Percentiles rank a stretch among this genome's conserved stretches.
These are phyloP conservation scores for Petromus typicus DNA, from an alignment of 2,113 vertebrate genomes.

Conservation along the genomic window DNA sequence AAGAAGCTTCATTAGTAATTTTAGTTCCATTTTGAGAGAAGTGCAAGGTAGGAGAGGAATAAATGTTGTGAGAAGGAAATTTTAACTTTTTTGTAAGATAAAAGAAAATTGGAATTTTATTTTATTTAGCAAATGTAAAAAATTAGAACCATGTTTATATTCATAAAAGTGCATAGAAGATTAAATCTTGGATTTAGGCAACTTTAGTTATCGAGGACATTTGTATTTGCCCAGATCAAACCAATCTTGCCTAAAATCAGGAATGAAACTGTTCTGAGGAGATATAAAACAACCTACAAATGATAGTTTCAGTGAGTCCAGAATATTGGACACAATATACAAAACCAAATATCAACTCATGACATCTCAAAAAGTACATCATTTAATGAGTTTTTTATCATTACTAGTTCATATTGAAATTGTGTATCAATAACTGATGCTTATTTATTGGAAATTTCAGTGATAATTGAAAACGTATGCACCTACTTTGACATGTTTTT, in stretches of 20 bases:
- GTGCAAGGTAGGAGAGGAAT: constrained; percentile 14
- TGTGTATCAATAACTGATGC: background rate
- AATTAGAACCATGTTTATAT: background rate
- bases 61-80: constrained; percentile 55
- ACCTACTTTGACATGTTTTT: background rate
- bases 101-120: constrained; percentile 9
- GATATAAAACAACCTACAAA: background rate
- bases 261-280: background rate
- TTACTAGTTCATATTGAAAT: background rate
- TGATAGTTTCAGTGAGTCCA: background rate
- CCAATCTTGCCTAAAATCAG: background rate
- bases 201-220: background rate
- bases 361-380: background rate
- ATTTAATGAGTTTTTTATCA: background rate
- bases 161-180: background rate
- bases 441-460: background rate
- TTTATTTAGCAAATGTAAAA: background rate
- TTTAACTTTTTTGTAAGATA: background rate
- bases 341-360: background rate
- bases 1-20: background rate
- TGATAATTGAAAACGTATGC: background rate
- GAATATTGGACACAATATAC: background rate
- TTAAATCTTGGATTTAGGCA: background rate
- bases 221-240: background rate
- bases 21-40: constrained; percentile 7